Conservation (phyloP, 1,140 invertebrate species). For the Drosophila littoralis region DNA sequence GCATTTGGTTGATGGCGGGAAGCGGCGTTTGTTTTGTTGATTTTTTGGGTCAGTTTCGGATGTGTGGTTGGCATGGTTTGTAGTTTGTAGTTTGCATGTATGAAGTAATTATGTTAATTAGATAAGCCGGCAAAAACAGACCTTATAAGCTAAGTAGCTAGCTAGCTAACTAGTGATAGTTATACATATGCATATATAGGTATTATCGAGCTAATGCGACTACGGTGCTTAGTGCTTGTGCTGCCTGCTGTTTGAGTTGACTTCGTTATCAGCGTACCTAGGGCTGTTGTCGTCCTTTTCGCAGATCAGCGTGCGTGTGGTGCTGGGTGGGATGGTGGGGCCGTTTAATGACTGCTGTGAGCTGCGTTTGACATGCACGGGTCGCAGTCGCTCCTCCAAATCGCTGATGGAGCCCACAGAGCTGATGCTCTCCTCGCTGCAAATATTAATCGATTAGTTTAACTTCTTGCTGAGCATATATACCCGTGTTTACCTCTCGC, state of each 20-base stretch:
- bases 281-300: slow-evolving; percentile 84
- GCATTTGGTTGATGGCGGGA: slow-evolving; percentile 45
- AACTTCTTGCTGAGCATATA: not conserved
- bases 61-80: slow-evolving; percentile 69
- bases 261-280: slow-evolving; percentile 80
- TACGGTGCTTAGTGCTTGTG: slow-evolving; percentile 72
- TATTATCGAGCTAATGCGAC: slow-evolving; percentile 61
- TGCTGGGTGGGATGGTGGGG: slow-evolving; percentile 45
- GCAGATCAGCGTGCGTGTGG: slow-evolving; percentile 73
- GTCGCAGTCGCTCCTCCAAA: slow-evolving; percentile 76
- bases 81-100: slow-evolving; percentile 69
- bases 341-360: slow-evolving; percentile 71
- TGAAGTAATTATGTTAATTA: slow-evolving; percentile 81
- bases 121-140: slow-evolving; percentile 76
- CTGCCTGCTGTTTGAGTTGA: slow-evolving; percentile 77
- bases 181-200: slow-evolving; percentile 49
- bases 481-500: slow-evolving; percentile 86
- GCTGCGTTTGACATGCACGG: slow-evolving; percentile 73
- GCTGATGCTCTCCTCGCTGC: slow-evolving; percentile 76
- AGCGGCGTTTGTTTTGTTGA: slow-evolving; percentile 36
- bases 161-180: slow-evolving; percentile 44
- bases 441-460: slow-evolving; percentile 3
- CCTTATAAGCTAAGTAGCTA: slow-evolving; percentile 73
- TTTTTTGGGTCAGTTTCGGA: slow-evolving; percentile 69
- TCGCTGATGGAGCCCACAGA: slow-evolving; percentile 80